Evolutionary conservation across 2,113 vertebrate species (phyloP), one percentile per base, ranked within the genome.

Genomic region (Sinocyclocheilus grahami): DNA sequence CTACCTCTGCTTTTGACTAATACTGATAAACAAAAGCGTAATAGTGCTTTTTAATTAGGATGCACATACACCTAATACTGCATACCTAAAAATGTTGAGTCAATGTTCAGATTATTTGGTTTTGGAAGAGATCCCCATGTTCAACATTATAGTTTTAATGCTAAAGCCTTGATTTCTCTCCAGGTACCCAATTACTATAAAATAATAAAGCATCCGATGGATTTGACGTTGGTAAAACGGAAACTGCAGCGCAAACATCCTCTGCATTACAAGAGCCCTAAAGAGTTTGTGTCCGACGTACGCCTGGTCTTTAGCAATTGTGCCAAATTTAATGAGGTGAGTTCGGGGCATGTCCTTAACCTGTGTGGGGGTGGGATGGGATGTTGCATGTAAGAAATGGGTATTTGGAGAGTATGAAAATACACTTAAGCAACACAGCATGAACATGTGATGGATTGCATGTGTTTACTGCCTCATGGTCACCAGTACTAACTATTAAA

Each of bases 121-220:
- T 33, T 46, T 69, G 6, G 30, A 69, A 18, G 30, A 37, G 7
- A 37, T 5, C 27, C 6, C 2, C 65, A 69, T 69, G 14, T 69
- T 6, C 14, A 71, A 9, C 67, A 37, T 69, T 69, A 69, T 37
- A 18, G 7, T 37, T 37, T 37, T 71, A 71, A 74, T 53, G 20
- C 24, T 55, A 7, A 72, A 62, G 12, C n/a, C 9, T 82, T 37
- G 2, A 24, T 63, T 86, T 55, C n/a, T 62, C 53, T 39, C 86
- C 90, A 99, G 98, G 97, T 99, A 93, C 97, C 98, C 87, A 99
- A 99, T 94, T 99, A 99, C 93, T 99, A 98, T 92, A 99, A 98
- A 95, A 99, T 99, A 74, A 99, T 99, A 90, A 99, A 99, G 94
- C 96, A 97, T 87, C 97, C 98, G 22, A 99, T 99, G 98, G 97